Evolutionary conservation across 2,888 invertebrate genomes (phyloP).

Genomic region (Drosophila picticornis): DNA sequence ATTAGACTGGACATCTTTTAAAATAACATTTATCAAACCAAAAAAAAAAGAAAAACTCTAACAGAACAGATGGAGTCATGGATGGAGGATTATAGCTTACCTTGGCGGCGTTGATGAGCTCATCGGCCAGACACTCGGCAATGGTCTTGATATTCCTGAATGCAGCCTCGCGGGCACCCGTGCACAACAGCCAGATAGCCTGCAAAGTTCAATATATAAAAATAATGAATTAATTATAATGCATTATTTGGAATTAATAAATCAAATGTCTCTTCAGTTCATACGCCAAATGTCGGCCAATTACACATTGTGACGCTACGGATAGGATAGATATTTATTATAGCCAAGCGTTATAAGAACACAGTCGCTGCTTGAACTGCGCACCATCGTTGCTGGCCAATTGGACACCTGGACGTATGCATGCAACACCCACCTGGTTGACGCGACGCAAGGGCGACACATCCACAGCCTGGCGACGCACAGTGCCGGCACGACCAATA

Average conservation of each 20-base stretch:
- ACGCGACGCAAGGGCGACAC: conserved; percentile 99
- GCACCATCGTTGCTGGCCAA: conserved; percentile 64
- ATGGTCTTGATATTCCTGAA: conserved; percentile 99
- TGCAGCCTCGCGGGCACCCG: conserved; percentile 99
- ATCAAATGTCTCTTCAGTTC: conserved; percentile 75
- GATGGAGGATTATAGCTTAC: conserved; percentile 83
- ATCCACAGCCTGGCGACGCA: conserved; percentile 99
- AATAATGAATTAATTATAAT: background rate
- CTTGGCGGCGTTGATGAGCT: conserved; percentile 99
- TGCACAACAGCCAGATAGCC: conserved; percentile 99
- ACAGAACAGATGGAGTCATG: background rate
- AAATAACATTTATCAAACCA: background rate
- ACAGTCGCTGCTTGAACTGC: conserved; percentile 58
- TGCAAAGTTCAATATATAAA: conserved; percentile 35
- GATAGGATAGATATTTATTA: conserved; percentile 73
- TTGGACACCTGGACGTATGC: background rate
- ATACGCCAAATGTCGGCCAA: conserved; percentile 71
- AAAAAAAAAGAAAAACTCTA: background rate
- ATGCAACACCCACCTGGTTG: conserved; percentile 89
- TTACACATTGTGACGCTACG: conserved; percentile 78
- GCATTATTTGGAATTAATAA: background rate
- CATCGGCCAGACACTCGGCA: conserved; percentile 99
- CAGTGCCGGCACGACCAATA: conserved; percentile 99
- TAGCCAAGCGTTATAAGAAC: conserved; percentile 70
- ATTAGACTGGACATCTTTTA: conserved; percentile 67